phyloP scores from a whole-genome alignment of 92 coral and sea anemone genomes.

The Phenganax marumi region DNA sequence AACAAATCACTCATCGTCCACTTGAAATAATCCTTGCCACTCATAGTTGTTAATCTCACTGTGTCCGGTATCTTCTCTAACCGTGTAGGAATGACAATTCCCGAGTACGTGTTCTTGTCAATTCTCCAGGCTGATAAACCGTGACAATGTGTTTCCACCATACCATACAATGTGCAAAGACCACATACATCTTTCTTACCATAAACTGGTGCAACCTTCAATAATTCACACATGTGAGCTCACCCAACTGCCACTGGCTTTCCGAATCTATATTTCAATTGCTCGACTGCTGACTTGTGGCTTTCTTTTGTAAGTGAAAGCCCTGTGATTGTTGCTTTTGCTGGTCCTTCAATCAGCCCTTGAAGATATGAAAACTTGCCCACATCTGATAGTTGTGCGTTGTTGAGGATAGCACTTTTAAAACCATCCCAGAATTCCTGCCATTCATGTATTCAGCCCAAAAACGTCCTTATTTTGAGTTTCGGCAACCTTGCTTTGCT shows the following conservation, averaged over 20 bases:
- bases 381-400: conserved; percentile 35
- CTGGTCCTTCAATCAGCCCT: conserved; percentile 48
- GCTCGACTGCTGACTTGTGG: conserved; percentile 40
- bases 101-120: conserved; percentile 45
- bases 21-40: conserved; percentile 44
- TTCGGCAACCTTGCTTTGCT: conserved; percentile 37
- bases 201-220: conserved; percentile 33
- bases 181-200: conserved; percentile 13
- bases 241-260: conserved; percentile 31
- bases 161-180: conserved; percentile 39
- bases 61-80: conserved; percentile 56
- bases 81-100: conserved; percentile 55
- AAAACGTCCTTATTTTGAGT: conserved; percentile 35
- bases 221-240: conserved; percentile 42
- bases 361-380: conserved; percentile 50
- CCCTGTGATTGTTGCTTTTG: conserved; percentile 46
- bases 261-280: conserved; percentile 42
- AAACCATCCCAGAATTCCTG: conserved; percentile 54
- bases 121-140: conserved; percentile 29
- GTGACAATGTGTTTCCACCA: conserved; percentile 32
- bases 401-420: conserved; percentile 42
- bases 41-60: conserved; percentile 54
- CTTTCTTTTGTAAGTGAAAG: conserved; percentile 47
- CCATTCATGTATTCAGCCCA: conserved; percentile 44
- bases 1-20: conserved; percentile 50